These are phyloP conservation scores for Henricia sp. DNA, from an alignment of 53 echinoderm and acorn worm species.

Conservation along the genomic window DNA sequence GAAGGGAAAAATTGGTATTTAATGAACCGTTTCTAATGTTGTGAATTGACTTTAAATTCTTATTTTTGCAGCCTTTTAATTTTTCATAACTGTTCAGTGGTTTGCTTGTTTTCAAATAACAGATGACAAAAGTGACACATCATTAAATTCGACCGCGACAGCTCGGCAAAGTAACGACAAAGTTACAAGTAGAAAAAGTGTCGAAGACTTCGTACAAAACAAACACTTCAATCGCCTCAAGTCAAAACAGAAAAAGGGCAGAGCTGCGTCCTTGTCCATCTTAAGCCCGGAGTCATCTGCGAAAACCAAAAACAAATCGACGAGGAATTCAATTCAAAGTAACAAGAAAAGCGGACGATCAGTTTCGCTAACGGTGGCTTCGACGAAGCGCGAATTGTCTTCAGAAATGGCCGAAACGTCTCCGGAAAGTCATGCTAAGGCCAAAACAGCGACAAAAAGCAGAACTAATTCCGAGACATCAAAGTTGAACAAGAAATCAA, in stretches of 20 bases:
- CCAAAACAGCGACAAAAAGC: background rate
- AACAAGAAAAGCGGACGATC: constrained; percentile 10
- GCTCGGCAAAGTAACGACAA: background rate
- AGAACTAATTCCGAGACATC: background rate
- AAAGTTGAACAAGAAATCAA: background rate
- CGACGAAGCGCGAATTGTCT: too few relatives aligned
- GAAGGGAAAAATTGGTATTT: too few relatives aligned
- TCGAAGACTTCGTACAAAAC: constrained; percentile 24
- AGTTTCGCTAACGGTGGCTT: constrained; percentile 1
- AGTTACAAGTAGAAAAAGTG: background rate
- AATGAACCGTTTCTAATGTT: too few relatives aligned
- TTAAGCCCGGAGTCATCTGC: background rate
- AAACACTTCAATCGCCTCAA: background rate
- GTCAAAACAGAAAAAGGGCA: background rate
- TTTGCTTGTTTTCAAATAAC: too few relatives aligned
- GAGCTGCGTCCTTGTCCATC: constrained; percentile 20
- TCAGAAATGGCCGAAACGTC: background rate
- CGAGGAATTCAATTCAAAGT: background rate
- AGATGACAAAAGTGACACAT: background rate
- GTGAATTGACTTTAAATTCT: too few relatives aligned
- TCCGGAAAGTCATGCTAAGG: background rate
- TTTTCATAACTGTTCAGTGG: too few relatives aligned
- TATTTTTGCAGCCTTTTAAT: too few relatives aligned
- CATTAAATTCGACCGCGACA: background rate
- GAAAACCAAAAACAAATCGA: background rate